Evolutionary conservation across 64 coral and sea anemone genomes (phyloP).

Genomic region (Montipora capricornis): DNA sequence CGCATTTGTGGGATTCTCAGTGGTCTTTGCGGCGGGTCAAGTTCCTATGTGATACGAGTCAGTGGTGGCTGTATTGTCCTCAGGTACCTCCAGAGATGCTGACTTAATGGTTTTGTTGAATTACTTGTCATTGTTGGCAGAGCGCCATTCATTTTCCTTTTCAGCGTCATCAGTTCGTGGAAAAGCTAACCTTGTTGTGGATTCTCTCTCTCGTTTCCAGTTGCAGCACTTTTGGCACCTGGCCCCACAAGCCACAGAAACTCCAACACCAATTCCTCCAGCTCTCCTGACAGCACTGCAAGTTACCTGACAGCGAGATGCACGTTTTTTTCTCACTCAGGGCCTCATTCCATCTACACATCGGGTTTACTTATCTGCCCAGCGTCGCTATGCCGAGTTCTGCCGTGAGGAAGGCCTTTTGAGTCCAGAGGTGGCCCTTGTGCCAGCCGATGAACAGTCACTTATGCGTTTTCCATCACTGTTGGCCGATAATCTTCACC

Average conservation of each 20-base stretch:
- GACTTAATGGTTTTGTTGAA: neutral
- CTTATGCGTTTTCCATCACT: neutral
- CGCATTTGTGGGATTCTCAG: neutral
- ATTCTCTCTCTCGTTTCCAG: neutral
- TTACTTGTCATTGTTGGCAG: neutral
- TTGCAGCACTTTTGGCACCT: neutral
- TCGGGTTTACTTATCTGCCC: neutral
- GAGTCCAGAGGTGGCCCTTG: neutral
- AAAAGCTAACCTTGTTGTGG: neutral
- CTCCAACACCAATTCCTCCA: neutral
- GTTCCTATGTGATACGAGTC: conserved; percentile 27
- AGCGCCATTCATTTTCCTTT: neutral
- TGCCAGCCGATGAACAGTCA: conserved; percentile 1
- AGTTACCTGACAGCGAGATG: neutral
- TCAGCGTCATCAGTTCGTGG: neutral
- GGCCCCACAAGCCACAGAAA: neutral
- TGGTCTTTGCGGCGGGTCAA: neutral
- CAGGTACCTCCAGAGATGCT: neutral
- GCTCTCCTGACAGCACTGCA: neutral
- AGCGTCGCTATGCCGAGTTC: neutral
- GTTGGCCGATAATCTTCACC: neutral
- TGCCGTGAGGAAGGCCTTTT: neutral
- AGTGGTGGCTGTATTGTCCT: conserved; percentile 11
- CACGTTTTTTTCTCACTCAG: neutral
- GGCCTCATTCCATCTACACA: neutral